phyloP scores from a whole-genome alignment of 2,113 vertebrate genomes.

The Tretioscincus oriximinensis region DNA sequence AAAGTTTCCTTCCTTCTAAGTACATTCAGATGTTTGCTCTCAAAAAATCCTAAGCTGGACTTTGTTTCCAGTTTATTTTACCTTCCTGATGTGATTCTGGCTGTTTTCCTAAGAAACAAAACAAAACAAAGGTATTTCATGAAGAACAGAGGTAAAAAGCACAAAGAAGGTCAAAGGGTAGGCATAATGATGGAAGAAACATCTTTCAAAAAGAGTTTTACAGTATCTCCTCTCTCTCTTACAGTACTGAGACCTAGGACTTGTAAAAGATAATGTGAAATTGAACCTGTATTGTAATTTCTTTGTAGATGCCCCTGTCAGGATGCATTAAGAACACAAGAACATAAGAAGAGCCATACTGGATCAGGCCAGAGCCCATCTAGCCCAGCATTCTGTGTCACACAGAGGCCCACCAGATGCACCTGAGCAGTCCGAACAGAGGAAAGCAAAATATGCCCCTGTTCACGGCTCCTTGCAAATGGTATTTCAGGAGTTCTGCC shows the following conservation, averaged over 20 bases:
- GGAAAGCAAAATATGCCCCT: too few relatives aligned
- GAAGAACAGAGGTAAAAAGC: slow-evolving; percentile 38
- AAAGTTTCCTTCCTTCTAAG: slow-evolving; percentile 74
- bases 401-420: too few relatives aligned
- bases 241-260: neutral
- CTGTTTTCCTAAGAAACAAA: slow-evolving; percentile 47
- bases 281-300: neutral
- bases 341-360: too few relatives aligned
- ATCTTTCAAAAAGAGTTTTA: slow-evolving; percentile 36
- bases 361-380: too few relatives aligned
- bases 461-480: too few relatives aligned
- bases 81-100: slow-evolving; percentile 47
- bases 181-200: slow-evolving; percentile 33
- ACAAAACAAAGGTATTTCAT: slow-evolving; percentile 37
- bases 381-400: too few relatives aligned
- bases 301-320: neutral
- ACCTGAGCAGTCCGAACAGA: too few relatives aligned
- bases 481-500: too few relatives aligned
- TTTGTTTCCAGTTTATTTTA: slow-evolving; percentile 54
- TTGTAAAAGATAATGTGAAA: neutral
- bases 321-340: too few relatives aligned
- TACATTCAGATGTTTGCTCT: slow-evolving; percentile 79
- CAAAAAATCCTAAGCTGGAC: slow-evolving; percentile 31
- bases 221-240: slow-evolving; percentile 10
- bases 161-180: neutral